Evolutionary conservation across 1,140 invertebrate species (phyloP).

Genomic region (Lucilia cuprina): DNA sequence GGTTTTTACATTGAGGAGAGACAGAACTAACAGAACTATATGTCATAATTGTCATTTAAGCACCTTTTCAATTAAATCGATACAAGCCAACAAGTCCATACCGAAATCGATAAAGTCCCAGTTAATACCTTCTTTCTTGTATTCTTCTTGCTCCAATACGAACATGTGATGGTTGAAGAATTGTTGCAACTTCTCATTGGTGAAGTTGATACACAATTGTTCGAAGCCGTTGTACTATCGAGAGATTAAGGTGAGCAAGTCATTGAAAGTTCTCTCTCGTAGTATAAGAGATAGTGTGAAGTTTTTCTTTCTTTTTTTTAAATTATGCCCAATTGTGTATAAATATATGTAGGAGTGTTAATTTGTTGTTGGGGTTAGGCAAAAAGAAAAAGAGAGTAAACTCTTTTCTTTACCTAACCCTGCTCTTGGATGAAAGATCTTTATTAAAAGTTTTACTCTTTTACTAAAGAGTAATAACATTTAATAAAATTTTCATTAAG

Average conservation of each 20-base stretch:
- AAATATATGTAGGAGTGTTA: not conserved
- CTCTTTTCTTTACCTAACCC: no score
- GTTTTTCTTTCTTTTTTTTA: not conserved
- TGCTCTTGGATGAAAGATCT: no score
- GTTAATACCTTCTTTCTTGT: conserved; percentile 91
- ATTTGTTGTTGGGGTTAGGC: not conserved
- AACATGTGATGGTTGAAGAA: conserved; percentile 99
- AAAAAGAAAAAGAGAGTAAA: no score
- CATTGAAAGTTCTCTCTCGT: not conserved
- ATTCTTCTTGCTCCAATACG: conserved; percentile 96
- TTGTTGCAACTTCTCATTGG: conserved; percentile 96
- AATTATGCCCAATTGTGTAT: not conserved
- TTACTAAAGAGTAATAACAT: no score
- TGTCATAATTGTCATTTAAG: conserved; percentile 26
- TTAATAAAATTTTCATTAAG: no score
- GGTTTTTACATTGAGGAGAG: no score
- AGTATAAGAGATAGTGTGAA: not conserved
- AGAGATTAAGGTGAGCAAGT: not conserved
- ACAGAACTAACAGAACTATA: not conserved
- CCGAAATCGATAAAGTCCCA: conserved; percentile 98
- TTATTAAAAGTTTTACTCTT: no score
- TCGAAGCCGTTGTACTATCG: conserved; percentile 94
- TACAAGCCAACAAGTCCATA: conserved; percentile 96
- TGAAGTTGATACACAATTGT: conserved; percentile 99
- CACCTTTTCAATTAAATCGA: conserved; percentile 97